Base-by-base conservation (phyloP, 2,113 vertebrate genomes). In the Ophiodon elongatus region DNA sequence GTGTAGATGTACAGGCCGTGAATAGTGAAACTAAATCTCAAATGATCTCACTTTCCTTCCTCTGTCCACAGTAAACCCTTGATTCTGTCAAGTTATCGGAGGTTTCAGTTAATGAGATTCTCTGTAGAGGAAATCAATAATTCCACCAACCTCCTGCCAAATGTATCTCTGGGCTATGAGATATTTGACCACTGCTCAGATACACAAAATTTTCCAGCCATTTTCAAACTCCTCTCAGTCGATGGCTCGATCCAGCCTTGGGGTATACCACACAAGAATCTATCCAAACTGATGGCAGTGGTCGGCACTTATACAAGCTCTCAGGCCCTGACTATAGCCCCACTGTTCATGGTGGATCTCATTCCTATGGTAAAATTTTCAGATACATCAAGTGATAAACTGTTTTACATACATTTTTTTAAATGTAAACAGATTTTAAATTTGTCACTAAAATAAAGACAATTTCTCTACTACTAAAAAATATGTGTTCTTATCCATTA, bases 41-140 rank as follows among this genome's bases (percentile, higher is more conserved):
- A 14, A 23, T 1, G 37, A 35, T 35, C 10, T 29, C 4, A 3
- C 15, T 31, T 0, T 65, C 37, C 39, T 65, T 62, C 45, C 8
- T 82, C 41, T 76, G 15, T 76, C 50, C 29, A 37, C 91, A 96
- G 95, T 64, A 37, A 94, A 60, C 0, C 6, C 0, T 91, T 96
- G 10, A 80, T 62, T 67, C 14, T 82, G 4, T 41, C 94, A 0
- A 90, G 94, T 29, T 96, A 96, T 88, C 93, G 89, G 69, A 93
- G 94, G 54, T 86, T 97, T 54, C 96, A 96, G 76, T 86, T 96
- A 70, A 95, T 97, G 96, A 93, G 96, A 52, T 95, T 97, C 0
- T 31, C 95, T 0, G 73, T 98, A 1, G 94, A 97, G 77, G 94
- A 97, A 89, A 97, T 98, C 54, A 98, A 97, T 87, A 97, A 97